phyloP scores from a whole-genome alignment of 1,140 invertebrate genomes.

The Drosophila lowei region DNA sequence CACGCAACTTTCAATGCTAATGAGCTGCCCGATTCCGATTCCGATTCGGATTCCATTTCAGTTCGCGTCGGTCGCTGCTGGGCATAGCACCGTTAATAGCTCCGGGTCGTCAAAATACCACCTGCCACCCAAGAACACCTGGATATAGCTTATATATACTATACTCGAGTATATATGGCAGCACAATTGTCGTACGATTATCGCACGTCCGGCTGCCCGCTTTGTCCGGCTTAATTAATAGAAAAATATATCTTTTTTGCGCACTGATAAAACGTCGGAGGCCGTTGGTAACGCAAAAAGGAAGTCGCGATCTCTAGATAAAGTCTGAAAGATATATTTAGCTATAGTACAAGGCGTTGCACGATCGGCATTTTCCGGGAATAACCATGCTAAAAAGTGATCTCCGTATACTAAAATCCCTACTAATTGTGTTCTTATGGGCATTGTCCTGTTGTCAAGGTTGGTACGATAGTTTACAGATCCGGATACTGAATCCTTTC shows the following conservation, averaged over 20 bases:
- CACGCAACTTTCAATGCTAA: slow-evolving; percentile 54
- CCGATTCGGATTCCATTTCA: slow-evolving; percentile 35
- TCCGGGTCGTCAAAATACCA: slow-evolving; percentile 39
- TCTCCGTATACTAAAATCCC: slow-evolving; percentile 26
- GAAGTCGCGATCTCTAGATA: slow-evolving; percentile 40
- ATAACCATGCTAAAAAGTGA: slow-evolving; percentile 44
- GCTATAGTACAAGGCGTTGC: no score
- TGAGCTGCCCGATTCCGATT: slow-evolving; percentile 15
- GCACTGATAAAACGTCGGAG: slow-evolving; percentile 38
- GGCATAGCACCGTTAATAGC: slow-evolving; percentile 51
- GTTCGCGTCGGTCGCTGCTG: slow-evolving; percentile 69
- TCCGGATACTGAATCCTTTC: no score
- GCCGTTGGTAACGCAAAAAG: slow-evolving; percentile 36
- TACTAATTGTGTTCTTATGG: slow-evolving; percentile 31
- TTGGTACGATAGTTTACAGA: slow-evolving; percentile 32
- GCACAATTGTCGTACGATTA: slow-evolving; percentile 38
- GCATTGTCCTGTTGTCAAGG: slow-evolving; percentile 41
- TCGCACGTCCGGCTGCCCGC: slow-evolving; percentile 44
- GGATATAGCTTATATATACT: slow-evolving; percentile 12
- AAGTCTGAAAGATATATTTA: slow-evolving; percentile 4
- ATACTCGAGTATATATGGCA: slow-evolving; percentile 18
- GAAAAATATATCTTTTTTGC: slow-evolving; percentile 47
- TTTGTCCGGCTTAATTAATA: slow-evolving; percentile 47
- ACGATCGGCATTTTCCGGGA: not conserved
- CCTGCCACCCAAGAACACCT: slow-evolving; percentile 18